Conservation (phyloP, 2,113 vertebrate species). For the Taurulus bubalis region DNA sequence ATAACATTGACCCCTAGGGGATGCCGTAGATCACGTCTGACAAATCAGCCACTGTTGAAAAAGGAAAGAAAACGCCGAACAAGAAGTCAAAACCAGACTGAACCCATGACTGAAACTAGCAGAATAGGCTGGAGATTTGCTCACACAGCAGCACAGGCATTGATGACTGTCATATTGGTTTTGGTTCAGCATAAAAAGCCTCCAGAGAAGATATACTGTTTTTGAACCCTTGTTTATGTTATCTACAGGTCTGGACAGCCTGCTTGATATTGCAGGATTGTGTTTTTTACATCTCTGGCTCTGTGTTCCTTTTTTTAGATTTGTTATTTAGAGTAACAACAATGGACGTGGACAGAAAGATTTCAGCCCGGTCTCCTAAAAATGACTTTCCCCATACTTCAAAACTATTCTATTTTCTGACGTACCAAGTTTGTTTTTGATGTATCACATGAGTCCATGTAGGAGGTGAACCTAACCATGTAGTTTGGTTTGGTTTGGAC, state of each 20-base stretch:
- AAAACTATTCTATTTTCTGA: too few species aligned
- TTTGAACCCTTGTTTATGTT: conserved; percentile 8
- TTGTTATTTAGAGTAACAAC: conserved; percentile 21
- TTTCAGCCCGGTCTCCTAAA: too few species aligned
- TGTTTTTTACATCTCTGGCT: conserved; percentile 4
- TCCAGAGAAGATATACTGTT: neutral
- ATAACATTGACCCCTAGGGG: too few species aligned
- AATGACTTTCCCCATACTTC: too few species aligned
- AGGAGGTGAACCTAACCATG: too few species aligned
- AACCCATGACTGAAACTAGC: conserved; percentile 12
- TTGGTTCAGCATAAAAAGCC: conserved; percentile 18
- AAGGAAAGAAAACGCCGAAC: conserved; percentile 4
- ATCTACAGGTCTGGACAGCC: conserved; percentile 22
- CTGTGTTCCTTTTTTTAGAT: neutral
- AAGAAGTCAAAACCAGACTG: neutral
- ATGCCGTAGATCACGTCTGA: neutral
- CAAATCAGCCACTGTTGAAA: neutral
- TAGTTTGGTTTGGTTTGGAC: too few species aligned
- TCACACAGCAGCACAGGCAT: conserved; percentile 5
- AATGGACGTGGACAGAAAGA: neutral
- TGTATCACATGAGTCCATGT: too few species aligned
- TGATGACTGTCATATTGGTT: conserved; percentile 8
- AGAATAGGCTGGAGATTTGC: neutral
- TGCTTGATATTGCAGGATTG: conserved; percentile 1
- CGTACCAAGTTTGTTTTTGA: too few species aligned